A percentile compares a stretch with the other conserved stretches of the same genome.
Evolutionary conservation across 2,888 invertebrate genomes (phyloP).

Genomic region (Drosophila anomalipes): DNA sequence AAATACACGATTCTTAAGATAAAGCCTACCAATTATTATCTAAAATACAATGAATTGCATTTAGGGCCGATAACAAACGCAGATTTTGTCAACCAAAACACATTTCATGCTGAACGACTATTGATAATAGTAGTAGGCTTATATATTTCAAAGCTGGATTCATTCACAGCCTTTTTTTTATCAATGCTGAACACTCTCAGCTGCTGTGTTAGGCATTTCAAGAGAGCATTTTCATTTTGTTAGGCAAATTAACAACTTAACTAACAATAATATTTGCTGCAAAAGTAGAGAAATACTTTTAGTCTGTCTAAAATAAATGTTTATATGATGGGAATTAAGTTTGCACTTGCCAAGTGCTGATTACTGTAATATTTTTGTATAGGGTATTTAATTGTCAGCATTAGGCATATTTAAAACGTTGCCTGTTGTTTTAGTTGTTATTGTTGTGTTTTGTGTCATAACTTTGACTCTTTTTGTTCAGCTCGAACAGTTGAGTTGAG

Average conservation of each 20-base stretch:
- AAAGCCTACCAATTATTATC: neutral
- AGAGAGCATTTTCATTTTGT: neutral
- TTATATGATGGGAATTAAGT: neutral
- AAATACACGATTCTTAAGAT: neutral
- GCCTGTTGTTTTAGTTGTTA: slow-evolving; percentile 22
- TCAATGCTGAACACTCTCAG: neutral
- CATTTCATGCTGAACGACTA: neutral
- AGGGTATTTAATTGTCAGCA: neutral
- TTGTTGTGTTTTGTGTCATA: slow-evolving; percentile 34
- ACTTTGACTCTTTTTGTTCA: slow-evolving; percentile 33
- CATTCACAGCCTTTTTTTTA: neutral
- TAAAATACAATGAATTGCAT: neutral
- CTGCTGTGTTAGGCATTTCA: neutral
- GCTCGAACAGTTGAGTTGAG: slow-evolving; percentile 21
- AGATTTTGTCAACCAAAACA: neutral
- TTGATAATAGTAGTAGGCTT: neutral
- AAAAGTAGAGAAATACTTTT: neutral
- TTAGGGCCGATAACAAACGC: neutral
- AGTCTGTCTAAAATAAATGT: neutral
- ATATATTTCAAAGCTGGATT: neutral
- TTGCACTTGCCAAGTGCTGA: neutral
- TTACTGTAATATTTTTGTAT: too few relatives aligned
- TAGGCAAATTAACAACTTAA: too few relatives aligned
- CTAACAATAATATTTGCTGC: too few relatives aligned
- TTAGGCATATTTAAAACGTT: neutral